Evolutionary conservation across 2,797 vertebrate genomes (phyloP), one percentile per base, ranked within the genome.

Genomic region (Falco concolor): DNA sequence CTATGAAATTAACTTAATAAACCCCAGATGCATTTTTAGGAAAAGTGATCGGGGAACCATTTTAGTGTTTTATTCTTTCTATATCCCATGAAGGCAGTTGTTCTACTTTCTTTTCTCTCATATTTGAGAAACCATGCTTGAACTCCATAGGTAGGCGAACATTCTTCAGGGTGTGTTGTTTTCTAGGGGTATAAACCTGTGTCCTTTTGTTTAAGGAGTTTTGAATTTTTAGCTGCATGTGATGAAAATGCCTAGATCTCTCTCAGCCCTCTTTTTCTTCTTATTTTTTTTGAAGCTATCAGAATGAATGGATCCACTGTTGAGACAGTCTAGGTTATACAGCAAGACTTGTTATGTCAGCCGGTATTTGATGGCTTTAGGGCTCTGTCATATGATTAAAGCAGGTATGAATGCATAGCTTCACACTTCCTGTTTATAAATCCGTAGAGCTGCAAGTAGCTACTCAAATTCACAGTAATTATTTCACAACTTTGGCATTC

Each of bases 381-480:
- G 94, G 93, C 83, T 87, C 59, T 93, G 77, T 93, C 93, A 53
- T 53, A 81, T 95, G 94, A 91, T 79, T 83, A 90, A 91, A 88
- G 93, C 91, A 94, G 95, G 96, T 96, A 95, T 82, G 95, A 95
- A 96, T 80, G 85, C 90, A 68, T 70, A 86, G 85, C 94, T 90
- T 94, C 88, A 84, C 56, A 38, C 96, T 96, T 97, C 96, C 96
- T 96, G 95, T 97, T 94, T 96, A 94, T 97, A 95, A 74, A 91
- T 76, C 69, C 69, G 82, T 38, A 45, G 91, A 92, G 84, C 85
- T 95, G 70, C 85, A 30, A 94, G 91, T 49, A 77, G 91, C 86
- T 0, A 2, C 88, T 95, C 68, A 70, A 76, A 95, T 82, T 65
- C 88, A 89, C 80, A 75, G 74, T 94, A 94, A 96, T 97, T 96